Conservation (phyloP, 1,140 invertebrate species). For the Olivierus martensii region DNA sequence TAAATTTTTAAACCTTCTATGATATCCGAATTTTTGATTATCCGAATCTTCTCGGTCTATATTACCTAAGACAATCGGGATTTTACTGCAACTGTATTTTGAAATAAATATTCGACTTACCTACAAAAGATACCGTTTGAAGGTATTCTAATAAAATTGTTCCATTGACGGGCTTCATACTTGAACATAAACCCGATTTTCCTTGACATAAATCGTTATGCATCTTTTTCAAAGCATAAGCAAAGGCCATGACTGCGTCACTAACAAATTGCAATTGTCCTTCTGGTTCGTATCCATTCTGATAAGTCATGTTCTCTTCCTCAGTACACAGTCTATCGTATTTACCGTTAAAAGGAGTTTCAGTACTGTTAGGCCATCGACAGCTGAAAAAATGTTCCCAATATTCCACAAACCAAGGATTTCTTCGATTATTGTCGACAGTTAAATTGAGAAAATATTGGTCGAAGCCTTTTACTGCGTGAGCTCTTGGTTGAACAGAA, state of each 20-base stretch:
- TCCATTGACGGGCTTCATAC: slow-evolving; percentile 78
- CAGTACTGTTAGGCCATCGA: slow-evolving; percentile 45
- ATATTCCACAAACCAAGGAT: slow-evolving; percentile 91
- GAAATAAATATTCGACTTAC: too few species aligned
- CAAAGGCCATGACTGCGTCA: slow-evolving; percentile 83
- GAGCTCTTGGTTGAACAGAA: slow-evolving; percentile 78
- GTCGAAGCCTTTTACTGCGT: slow-evolving; percentile 69
- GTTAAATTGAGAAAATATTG: slow-evolving; percentile 75
- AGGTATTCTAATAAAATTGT: slow-evolving; percentile 65
- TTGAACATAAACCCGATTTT: slow-evolving; percentile 56
- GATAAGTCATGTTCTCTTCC: slow-evolving; percentile 49
- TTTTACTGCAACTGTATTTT: too few species aligned
- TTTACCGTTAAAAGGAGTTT: slow-evolving; percentile 64
- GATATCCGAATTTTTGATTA: too few species aligned
- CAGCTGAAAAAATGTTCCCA: slow-evolving; percentile 78
- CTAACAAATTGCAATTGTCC: slow-evolving; percentile 82
- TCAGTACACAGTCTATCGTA: slow-evolving; percentile 34
- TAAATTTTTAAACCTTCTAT: too few species aligned
- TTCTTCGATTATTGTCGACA: slow-evolving; percentile 69
- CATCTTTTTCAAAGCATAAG: slow-evolving; percentile 75
- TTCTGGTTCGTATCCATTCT: slow-evolving; percentile 53
- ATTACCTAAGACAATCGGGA: too few species aligned
- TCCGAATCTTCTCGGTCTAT: too few species aligned
- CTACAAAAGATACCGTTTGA: slow-evolving; percentile 65
- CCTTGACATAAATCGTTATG: slow-evolving; percentile 56